phyloP scores from a whole-genome alignment of 2,113 vertebrate species.

The Phaethornis superciliosus region DNA sequence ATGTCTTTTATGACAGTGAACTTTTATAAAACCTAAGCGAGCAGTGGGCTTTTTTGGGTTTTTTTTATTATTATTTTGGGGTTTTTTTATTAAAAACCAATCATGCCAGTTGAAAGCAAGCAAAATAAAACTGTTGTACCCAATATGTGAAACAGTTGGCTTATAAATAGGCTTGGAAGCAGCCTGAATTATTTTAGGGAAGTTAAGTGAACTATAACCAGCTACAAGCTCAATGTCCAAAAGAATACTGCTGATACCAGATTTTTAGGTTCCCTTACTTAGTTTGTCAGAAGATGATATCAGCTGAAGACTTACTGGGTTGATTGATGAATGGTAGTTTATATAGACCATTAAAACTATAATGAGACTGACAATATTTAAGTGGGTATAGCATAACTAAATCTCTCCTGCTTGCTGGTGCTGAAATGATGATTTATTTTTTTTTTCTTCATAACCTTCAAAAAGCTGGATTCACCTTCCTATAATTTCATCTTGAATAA shows the following conservation, averaged over 20 bases:
- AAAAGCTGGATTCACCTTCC: background rate
- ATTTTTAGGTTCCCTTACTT: conserved; percentile 37
- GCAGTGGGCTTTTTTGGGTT: background rate
- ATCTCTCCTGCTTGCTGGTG: background rate
- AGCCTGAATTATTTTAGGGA: conserved; percentile 72
- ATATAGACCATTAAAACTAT: background rate
- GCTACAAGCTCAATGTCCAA: conserved; percentile 57
- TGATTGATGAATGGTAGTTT: background rate
- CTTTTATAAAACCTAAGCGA: conserved; percentile 22
- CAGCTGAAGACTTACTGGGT: background rate
- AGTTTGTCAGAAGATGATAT: conserved; percentile 52
- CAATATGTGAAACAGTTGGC: conserved; percentile 55
- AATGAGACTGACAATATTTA: background rate
- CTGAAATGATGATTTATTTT: background rate
- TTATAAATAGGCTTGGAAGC: conserved; percentile 63
- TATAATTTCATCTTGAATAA: background rate
- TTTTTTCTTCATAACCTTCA: background rate
- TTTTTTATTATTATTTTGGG: no score
- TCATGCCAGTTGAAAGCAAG: conserved; percentile 31
- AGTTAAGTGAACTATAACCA: conserved; percentile 67
- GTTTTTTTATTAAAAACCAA: background rate
- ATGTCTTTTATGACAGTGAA: background rate
- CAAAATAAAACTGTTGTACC: background rate
- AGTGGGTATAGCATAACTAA: background rate
- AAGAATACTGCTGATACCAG: conserved; percentile 59